Base-by-base conservation (phyloP, 2,888 invertebrate genomes). In the Willowsia nigromaculata region DNA sequence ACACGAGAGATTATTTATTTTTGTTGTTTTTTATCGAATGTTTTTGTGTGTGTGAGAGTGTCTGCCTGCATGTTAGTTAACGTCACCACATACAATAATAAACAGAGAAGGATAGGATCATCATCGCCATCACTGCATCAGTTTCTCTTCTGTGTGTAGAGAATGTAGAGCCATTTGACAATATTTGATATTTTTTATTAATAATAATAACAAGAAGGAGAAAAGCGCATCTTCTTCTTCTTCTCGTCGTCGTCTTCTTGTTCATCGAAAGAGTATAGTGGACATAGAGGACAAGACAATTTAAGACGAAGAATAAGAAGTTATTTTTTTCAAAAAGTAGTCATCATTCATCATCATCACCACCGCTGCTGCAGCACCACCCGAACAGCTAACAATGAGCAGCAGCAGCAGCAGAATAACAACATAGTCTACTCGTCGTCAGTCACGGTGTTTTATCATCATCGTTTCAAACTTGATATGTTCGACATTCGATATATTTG, bases 401-500 rank as follows among this genome's bases (percentile, higher is more conserved):
- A 9, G 40, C 40, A 40, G 40, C 40, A 40, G 40, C 40, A 40
- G 40, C 40, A 47, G 13, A 47, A 62, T 25, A 62, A 15, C n/a
- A 62, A 25, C 27, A 62, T 27, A 62, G 9, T 13, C 11, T 62
- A 15, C 9, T 6, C 22, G 59, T 59, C 11, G 65, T 22, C 47
- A 13, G 47, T 43, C 25, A 74, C 47, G 74, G 74, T 74, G 43
- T 22, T 74, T 43, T 74, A 47, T 74, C 47, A 22, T 71, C 71
- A 59, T 22, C 25, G 9, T 59, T 37, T 68, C 18, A 68, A 74
- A 15, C 74, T 47, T 74, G 74, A 74, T 74, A 47, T 40, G 74
- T 74, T 74, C 74, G 74, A 74, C 47, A 43, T 33, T 65, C 62
- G 56, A 56, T 56, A 56, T 56, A 65, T 68, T 68, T 11, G 74